Evolutionary conservation across 2,888 invertebrate species (phyloP).

Genomic region (Ectobius pallidus): DNA sequence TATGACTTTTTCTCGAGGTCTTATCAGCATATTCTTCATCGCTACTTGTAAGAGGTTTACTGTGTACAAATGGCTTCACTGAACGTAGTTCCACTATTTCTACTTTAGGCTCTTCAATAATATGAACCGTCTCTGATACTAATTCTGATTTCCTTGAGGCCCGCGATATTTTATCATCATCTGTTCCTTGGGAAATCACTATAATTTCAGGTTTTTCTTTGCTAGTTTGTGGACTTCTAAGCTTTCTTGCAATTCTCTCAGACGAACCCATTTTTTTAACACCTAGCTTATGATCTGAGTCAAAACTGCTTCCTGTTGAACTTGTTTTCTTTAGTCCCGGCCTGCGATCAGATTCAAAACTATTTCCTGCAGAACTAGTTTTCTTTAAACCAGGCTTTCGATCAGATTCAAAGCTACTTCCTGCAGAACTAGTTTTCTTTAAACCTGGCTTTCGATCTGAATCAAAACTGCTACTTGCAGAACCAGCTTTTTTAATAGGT

Average conservation of each 20-base stretch:
- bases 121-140: background rate
- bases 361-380: background rate
- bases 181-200: background rate
- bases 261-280: background rate
- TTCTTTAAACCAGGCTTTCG: background rate
- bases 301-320: constrained; percentile 1
- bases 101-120: background rate
- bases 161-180: constrained; percentile 6
- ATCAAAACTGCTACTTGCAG: too few relatives aligned
- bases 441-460: background rate
- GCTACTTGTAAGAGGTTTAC: constrained; percentile 2
- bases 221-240: background rate
- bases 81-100: background rate
- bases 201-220: constrained; percentile 5
- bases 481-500: background rate
- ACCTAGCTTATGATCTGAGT: background rate
- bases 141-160: background rate
- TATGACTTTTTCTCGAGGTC: background rate
- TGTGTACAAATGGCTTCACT: background rate
- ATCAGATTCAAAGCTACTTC: constrained; percentile 4
- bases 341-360: too few relatives aligned
- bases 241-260: background rate
- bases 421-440: background rate
- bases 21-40: constrained; percentile 20
- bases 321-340: background rate